Conservation (phyloP, 92 coral and sea anemone genomes). For the Epizoanthus rinbou region DNA sequence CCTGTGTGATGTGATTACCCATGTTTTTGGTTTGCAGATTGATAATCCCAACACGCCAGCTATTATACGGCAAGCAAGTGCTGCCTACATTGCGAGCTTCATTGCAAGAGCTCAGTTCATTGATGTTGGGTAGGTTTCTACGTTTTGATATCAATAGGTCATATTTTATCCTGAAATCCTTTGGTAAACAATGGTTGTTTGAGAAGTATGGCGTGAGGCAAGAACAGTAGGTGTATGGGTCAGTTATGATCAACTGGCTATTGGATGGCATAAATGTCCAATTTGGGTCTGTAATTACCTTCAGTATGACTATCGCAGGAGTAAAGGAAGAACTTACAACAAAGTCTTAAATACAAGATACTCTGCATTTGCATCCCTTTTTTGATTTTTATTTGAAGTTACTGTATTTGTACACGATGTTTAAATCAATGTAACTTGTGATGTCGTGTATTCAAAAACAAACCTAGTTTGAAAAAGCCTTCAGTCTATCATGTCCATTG, state of each 20-base stretch:
- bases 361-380: too few relatives aligned
- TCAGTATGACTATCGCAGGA: too few relatives aligned
- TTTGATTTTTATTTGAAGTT: too few relatives aligned
- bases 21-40: conserved; percentile 55
- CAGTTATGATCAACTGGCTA: too few relatives aligned
- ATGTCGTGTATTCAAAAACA: neutral
- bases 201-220: too few relatives aligned
- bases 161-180: neutral
- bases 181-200: too few relatives aligned
- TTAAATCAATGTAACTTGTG: too few relatives aligned
- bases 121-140: conserved; percentile 59
- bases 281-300: neutral
- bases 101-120: conserved; percentile 88
- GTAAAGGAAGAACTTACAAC: too few relatives aligned
- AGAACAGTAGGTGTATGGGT: too few relatives aligned
- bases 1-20: neutral
- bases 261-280: neutral
- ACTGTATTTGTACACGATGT: too few relatives aligned
- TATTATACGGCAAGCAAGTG: conserved; percentile 79
- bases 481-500: neutral
- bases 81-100: conserved; percentile 88
- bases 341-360: too few relatives aligned
- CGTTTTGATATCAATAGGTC: neutral
- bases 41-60: conserved; percentile 78
- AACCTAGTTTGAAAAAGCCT: neutral